Base-by-base conservation (phyloP, 2,888 invertebrate species). In the Drosophila kuntzei region DNA sequence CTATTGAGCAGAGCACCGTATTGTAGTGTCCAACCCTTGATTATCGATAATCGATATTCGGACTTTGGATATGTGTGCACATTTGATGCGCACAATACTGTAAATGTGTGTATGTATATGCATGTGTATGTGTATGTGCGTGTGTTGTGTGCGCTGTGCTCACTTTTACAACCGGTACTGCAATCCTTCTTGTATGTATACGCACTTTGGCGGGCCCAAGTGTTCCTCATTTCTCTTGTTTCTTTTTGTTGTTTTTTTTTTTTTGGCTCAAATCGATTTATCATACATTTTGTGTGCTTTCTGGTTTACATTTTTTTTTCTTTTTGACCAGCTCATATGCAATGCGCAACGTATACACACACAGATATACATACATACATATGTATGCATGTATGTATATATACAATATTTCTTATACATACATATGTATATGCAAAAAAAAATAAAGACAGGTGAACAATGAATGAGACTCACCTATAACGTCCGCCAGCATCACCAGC, bases 401-500 rank as follows among this genome's bases (percentile, higher is more conserved):
- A 55, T 47, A 53, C n/a, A 53, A 34, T 49, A 47, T 25, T 20
- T 20, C 1, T 20, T 6, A 12, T 20, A 22, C 41, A 20, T 22
- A 41, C 20, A n/a, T 22, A 22, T 41, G n/a, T 29, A 14, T 49
- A 25, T 29, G 51, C 20, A 14, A 14, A 43, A 25, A 32, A 41
- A 39, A 53, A 41, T 37, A 66, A 59, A 34, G 22, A 20, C 32
- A 51, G 50, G 50, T 59, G 59, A n/a, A 41, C 27, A 34, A 41
- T 29, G 37, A 37, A 50, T 47, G 39, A 29, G 7, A 82, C 91
- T 86, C 86, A 91, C 91, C 91, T 91, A 83, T 91, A 91, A 46
- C 91, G 91, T 63, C 85, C 88, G 46, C 87, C 86, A 64, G 90
- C 80, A 43, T 90, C 89, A 57, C 89, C 87, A 50, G 91, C 81